Evolutionary conservation across 2,888 invertebrate genomes (phyloP).

Genomic region (Philereme vetulata): DNA sequence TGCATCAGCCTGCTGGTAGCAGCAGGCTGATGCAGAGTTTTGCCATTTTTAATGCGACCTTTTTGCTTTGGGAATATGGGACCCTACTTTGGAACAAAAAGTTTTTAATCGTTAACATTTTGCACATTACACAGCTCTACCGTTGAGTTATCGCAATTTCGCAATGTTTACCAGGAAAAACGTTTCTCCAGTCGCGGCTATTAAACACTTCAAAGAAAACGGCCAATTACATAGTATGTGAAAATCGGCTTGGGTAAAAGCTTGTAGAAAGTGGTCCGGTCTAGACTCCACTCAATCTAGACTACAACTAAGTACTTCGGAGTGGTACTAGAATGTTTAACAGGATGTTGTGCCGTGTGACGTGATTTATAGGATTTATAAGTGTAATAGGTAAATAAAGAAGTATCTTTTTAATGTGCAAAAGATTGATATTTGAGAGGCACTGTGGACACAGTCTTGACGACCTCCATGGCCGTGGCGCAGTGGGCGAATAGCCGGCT

Average conservation of each 20-base stretch:
- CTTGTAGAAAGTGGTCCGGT: conserved; percentile 46
- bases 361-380: background rate
- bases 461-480: no score
- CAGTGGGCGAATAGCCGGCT: no score
- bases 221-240: conserved; percentile 22
- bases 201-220: conserved; percentile 7
- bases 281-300: conserved; percentile 20
- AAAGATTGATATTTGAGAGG: no score
- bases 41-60: no score
- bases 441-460: no score
- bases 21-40: no score
- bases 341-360: background rate
- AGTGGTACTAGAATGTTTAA: background rate
- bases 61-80: no score
- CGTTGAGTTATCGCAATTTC: conserved; percentile 1
- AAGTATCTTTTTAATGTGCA: no score
- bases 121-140: background rate
- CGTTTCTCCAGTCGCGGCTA: background rate
- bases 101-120: conserved; percentile 1
- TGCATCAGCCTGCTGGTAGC: no score
- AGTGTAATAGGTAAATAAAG: no score
- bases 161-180: conserved; percentile 11
- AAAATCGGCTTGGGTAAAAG: conserved; percentile 43
- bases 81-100: no score
- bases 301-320: background rate